phyloP scores from a whole-genome alignment of 2,888 invertebrate species.

The Troilus luridus region DNA sequence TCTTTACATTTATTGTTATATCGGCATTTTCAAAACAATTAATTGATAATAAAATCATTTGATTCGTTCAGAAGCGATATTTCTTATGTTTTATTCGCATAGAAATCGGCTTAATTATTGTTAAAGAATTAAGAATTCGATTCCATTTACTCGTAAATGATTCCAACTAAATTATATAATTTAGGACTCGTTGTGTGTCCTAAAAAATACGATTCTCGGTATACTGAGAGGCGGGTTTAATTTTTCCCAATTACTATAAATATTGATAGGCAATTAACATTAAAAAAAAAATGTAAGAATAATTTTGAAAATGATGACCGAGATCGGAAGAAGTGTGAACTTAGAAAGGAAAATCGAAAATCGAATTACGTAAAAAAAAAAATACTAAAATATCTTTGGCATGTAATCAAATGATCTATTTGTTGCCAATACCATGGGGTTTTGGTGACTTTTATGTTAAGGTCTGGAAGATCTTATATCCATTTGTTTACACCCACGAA shows the following conservation, averaged over 20 bases:
- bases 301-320: neutral
- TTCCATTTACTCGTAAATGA: neutral
- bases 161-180: neutral
- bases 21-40: neutral
- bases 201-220: neutral
- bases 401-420: neutral
- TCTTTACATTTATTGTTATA: neutral
- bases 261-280: neutral
- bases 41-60: too few species aligned
- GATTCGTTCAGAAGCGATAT: too few species aligned
- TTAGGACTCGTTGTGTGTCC: neutral
- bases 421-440: neutral
- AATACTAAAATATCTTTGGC: constrained; percentile 29
- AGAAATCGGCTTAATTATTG: neutral
- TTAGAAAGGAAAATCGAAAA: neutral
- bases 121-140: neutral
- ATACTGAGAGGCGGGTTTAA: neutral
- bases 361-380: neutral
- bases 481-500: neutral
- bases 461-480: neutral
- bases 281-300: neutral
- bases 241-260: neutral
- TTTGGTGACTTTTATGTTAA: neutral
- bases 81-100: neutral
- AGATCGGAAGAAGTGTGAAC: neutral